These are phyloP conservation scores for Musca vetustissima DNA, from an alignment of 1,140 invertebrate species.

Conservation along the genomic window DNA sequence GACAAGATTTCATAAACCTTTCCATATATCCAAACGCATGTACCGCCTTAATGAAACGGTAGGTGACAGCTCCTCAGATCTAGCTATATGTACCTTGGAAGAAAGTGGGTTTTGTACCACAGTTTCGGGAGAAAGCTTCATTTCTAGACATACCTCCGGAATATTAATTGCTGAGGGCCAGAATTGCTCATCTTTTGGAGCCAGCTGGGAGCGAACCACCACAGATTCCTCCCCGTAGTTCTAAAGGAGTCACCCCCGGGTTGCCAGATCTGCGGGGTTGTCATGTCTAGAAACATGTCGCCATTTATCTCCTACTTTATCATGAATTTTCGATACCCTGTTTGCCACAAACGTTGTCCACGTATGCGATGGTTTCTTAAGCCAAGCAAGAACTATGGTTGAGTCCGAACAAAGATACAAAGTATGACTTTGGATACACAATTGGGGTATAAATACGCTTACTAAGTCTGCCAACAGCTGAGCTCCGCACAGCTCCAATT, in stretches of 20 bases:
- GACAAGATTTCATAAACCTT: neutral
- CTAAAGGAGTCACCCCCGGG: slow-evolving; percentile 43
- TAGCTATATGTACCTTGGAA: too few relatives aligned
- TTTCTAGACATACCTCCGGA: too few relatives aligned
- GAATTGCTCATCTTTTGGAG: neutral
- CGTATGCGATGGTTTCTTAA: slow-evolving; percentile 38
- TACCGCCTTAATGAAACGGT: too few relatives aligned
- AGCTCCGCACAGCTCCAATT: neutral
- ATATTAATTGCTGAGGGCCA: neutral
- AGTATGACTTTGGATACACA: neutral
- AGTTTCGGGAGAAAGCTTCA: too few relatives aligned
- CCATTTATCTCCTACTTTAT: slow-evolving; percentile 46
- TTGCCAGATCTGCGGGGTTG: slow-evolving; percentile 57
- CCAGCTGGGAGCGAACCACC: slow-evolving; percentile 42
- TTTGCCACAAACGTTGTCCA: slow-evolving; percentile 54
- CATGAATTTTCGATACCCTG: slow-evolving; percentile 49
- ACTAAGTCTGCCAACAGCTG: neutral
- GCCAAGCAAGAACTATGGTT: slow-evolving; percentile 53
- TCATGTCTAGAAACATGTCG: slow-evolving; percentile 47
- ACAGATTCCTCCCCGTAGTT: slow-evolving; percentile 33
- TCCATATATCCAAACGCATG: too few relatives aligned
- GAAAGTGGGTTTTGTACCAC: too few relatives aligned
- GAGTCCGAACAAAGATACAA: slow-evolving; percentile 51
- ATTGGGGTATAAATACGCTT: neutral
- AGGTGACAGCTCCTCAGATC: too few relatives aligned